Conservation (phyloP, 2,797 vertebrate species). For the Oceanodroma leucorhoa region DNA sequence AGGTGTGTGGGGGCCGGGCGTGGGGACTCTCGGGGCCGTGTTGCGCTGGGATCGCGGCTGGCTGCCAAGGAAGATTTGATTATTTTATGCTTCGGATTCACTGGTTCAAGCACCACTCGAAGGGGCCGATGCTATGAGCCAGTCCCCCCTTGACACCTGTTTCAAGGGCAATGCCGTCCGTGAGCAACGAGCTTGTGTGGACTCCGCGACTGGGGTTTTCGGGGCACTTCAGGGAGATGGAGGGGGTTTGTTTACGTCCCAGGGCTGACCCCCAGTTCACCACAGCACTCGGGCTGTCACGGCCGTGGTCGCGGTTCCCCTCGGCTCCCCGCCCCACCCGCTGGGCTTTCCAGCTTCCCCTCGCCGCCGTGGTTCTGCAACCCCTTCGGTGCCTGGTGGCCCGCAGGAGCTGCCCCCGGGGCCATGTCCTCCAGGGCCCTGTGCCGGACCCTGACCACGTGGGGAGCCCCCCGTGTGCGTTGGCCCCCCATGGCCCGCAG, state of each 20-base stretch:
- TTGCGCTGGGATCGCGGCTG: fast-evolving
- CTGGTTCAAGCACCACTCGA: not conserved
- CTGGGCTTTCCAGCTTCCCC: not conserved
- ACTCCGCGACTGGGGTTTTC: fast-evolving
- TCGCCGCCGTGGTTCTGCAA: fast-evolving
- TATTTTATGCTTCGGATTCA: fast-evolving
- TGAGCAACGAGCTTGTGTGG: fast-evolving
- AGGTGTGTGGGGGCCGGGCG: not conserved
- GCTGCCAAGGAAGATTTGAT: not conserved
- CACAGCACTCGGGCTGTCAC: fast-evolving
- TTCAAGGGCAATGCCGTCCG: fast-evolving
- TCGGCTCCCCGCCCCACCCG: fast-evolving
- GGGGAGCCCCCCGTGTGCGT: not conserved
- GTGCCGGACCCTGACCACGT: fast-evolving
- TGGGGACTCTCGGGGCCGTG: fast-evolving
- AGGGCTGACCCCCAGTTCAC: not conserved
- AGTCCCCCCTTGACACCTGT: fast-evolving
- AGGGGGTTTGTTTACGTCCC: not conserved
- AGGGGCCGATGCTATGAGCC: fast-evolving
- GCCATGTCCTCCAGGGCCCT: not conserved
- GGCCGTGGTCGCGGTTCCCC: fast-evolving
- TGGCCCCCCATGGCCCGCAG: fast-evolving
- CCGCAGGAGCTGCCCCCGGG: not conserved
- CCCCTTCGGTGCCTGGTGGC: fast-evolving
- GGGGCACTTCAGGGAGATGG: not conserved